Conservation (phyloP, 2,797 vertebrate genomes). For the Synaphobranchus kaupii region DNA sequence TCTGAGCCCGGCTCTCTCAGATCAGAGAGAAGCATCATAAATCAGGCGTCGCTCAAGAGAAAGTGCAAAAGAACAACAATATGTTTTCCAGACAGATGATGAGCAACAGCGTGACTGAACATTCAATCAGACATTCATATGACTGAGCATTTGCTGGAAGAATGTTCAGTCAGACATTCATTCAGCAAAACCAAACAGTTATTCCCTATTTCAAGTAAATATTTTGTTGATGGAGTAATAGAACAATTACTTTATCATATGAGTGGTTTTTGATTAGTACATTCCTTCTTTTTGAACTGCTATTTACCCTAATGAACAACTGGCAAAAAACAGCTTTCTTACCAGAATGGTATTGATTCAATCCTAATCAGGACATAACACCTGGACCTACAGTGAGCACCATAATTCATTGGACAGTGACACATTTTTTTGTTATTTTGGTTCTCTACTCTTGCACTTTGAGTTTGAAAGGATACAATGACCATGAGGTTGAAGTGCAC, state of each 20-base stretch:
- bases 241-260: neutral
- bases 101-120: neutral
- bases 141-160: no score
- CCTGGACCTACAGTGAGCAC: no score
- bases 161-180: neutral
- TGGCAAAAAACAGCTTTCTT: neutral
- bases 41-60: neutral
- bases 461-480: no score
- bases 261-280: neutral
- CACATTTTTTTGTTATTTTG: no score
- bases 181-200: neutral
- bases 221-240: neutral
- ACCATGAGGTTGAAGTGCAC: no score
- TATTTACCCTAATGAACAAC: neutral
- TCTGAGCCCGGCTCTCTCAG: constrained; percentile 10
- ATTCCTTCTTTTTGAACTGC: neutral
- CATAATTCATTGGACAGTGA: no score
- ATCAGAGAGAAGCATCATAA: neutral
- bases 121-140: neutral
- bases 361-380: no score
- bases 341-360: no score
- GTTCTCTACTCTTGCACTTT: no score
- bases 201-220: neutral
- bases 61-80: neutral
- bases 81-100: neutral